Evolutionary conservation across 2,888 invertebrate genomes (phyloP).

Genomic region (Platycheirus rosarum): DNA sequence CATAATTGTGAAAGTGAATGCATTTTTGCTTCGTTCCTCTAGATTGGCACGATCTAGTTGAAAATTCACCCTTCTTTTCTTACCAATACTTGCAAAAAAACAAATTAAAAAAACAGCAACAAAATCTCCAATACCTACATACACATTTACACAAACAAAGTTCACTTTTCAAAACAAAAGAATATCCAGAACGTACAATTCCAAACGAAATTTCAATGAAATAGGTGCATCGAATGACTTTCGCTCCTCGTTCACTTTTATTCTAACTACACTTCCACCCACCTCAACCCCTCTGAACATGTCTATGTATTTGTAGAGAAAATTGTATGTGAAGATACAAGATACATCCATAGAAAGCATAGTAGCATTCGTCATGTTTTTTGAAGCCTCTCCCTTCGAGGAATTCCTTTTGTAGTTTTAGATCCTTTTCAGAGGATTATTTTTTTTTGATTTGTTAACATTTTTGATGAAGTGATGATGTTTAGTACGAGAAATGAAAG

Average conservation of each 20-base stretch:
- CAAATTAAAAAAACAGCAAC: background rate
- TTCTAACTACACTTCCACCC: slow-evolving; percentile 1
- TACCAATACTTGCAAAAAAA: slow-evolving; percentile 8
- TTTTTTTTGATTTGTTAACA: slow-evolving; percentile 24
- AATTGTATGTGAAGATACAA: slow-evolving; percentile 15
- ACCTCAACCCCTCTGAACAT: background rate
- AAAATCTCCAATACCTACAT: slow-evolving; percentile 15
- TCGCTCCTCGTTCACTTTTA: slow-evolving; percentile 56
- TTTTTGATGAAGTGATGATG: slow-evolving; percentile 39
- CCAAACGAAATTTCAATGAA: slow-evolving; percentile 66
- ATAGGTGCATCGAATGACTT: slow-evolving; percentile 55
- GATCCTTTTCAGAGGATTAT: slow-evolving; percentile 54
- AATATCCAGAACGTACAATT: slow-evolving; percentile 56
- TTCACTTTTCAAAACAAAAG: slow-evolving; percentile 55
- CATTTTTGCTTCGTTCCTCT: slow-evolving; percentile 59
- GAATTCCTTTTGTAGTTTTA: slow-evolving; percentile 72
- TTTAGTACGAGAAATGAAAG: slow-evolving; percentile 8
- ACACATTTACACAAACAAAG: slow-evolving; percentile 4
- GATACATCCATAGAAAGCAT: slow-evolving; percentile 10
- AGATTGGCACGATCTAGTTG: slow-evolving; percentile 70
- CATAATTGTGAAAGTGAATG: slow-evolving; percentile 74
- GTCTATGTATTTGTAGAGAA: background rate
- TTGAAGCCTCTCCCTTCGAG: slow-evolving; percentile 55
- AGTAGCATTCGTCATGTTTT: slow-evolving; percentile 65
- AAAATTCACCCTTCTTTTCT: slow-evolving; percentile 60